These are phyloP conservation scores for Hesperia comma DNA, from an alignment of 2,888 invertebrate species.

Conservation along the genomic window DNA sequence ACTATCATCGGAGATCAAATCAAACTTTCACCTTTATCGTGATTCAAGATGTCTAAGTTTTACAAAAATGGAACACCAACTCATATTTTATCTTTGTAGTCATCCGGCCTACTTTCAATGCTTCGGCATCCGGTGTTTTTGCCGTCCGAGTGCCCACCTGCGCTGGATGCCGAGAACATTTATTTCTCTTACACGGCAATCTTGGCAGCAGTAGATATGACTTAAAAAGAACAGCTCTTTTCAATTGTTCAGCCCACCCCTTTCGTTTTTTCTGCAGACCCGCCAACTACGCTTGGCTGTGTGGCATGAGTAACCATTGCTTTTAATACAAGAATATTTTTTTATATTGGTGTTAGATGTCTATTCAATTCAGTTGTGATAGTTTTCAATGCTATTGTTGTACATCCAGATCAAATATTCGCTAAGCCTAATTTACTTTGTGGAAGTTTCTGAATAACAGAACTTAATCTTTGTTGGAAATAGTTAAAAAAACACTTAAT, in stretches of 20 bases:
- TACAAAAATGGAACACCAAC: background rate
- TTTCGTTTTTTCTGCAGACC: conserved; percentile 18
- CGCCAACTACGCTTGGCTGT: conserved; percentile 22
- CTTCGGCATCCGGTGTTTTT: conserved; percentile 29
- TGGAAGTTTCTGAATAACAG: no score
- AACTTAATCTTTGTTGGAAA: no score
- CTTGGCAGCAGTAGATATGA: conserved; percentile 34
- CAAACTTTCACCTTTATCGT: no score
- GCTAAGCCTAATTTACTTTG: no score
- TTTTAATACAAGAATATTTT: background rate
- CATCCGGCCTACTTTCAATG: conserved; percentile 21
- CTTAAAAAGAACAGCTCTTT: conserved; percentile 33
- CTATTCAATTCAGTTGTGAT: no score
- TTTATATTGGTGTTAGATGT: no score
- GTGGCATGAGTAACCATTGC: background rate
- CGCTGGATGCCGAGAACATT: conserved; percentile 24
- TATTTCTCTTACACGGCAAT: conserved; percentile 32
- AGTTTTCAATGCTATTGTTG: no score
- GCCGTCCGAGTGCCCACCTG: conserved; percentile 29
- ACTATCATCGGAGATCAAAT: no score
- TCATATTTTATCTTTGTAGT: conserved; percentile 14
- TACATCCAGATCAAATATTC: no score
- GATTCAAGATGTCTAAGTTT: background rate
- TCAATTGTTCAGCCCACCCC: conserved; percentile 29
- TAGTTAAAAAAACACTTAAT: no score